Base-by-base conservation (phyloP, 2,113 vertebrate genomes). In the Paramormyrops kingsleyae region DNA sequence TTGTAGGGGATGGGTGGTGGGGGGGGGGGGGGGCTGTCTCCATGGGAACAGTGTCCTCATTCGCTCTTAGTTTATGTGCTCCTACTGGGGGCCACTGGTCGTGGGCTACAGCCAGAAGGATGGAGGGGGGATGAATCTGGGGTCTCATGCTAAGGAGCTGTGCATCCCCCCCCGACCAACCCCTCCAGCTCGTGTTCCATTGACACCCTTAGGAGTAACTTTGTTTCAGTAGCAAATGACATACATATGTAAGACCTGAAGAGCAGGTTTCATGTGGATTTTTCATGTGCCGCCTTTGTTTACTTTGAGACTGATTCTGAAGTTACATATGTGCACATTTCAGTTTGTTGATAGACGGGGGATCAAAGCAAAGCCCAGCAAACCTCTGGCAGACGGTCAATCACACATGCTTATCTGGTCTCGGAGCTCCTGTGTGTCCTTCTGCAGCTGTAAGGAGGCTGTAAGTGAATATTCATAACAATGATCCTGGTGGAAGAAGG, bases 191-290 rank as follows among this genome's bases (percentile, higher is more conserved):
- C 83, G 3, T 13, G 39, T 49, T 49, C 93, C 93, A 94, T 94
- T 94, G 94, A 93, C 93, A 94, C 92, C 94, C 91, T 92, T 53
- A 66, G 92, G 93, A 94, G 93, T 94, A 87, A 92, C 93, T 94
- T 94, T 95, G 94, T 95, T 94, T 95, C 94, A 93, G 95, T 95
- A 95, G 96, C 92, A 90, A 91, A 91, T 85, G 93, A 93, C 95
- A 94, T 95, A 94, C 95, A 95, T 95, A n/a, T 94, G 94, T 94
- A 94, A 94, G 91, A 92, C 93, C 92, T 93, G 93, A 95, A 94
- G 92, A 95, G 92, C 93, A 92, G 92, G 92, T 91, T 94, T 93
- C 90, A 93, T 90, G 92, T 95, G 94, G 92, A 95, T 94, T 94
- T 93, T 93, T 93, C 92, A 93, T 91, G 94, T 95, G 24, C n/a